A percentile compares a stretch with the other conserved stretches of the same genome.
These are phyloP conservation scores for Caranx ignobilis DNA, from an alignment of 2,113 vertebrate genomes.

Conservation along the genomic window DNA sequence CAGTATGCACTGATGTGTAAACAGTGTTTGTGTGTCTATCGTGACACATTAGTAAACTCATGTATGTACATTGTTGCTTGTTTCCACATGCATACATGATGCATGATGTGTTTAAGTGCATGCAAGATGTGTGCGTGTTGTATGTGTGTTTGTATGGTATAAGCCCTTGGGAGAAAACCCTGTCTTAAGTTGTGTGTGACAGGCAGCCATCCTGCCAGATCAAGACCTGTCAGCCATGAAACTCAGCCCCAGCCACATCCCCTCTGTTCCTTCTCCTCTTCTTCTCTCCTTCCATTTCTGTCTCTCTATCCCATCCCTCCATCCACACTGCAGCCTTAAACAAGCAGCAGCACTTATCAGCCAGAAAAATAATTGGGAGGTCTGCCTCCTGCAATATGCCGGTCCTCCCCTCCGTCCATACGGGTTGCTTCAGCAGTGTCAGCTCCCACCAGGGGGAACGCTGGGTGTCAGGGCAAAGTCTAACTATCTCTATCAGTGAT, in stretches of 20 bases:
- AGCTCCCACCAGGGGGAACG: conserved; percentile 77
- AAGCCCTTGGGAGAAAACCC: conserved; percentile 69
- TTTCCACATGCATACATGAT: conserved; percentile 52
- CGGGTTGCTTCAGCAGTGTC: conserved; percentile 77
- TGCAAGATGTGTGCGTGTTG: conserved; percentile 40
- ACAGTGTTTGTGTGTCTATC: not conserved
- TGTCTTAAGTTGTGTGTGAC: conserved; percentile 75
- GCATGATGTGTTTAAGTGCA: conserved; percentile 40
- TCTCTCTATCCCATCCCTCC: conserved; percentile 47
- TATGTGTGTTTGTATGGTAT: conserved; percentile 34
- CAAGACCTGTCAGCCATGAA: conserved; percentile 82
- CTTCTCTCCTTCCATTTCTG: conserved; percentile 24
- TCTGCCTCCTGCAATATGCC: conserved; percentile 77
- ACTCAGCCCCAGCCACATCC: conserved; percentile 53
- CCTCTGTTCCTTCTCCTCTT: conserved; percentile 4
- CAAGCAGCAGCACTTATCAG: conserved; percentile 81
- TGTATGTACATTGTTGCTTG: conserved; percentile 34
- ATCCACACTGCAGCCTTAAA: conserved; percentile 75
- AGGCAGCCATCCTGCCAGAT: conserved; percentile 80
- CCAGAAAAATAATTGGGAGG: conserved; percentile 86
- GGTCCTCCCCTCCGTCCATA: conserved; percentile 76
- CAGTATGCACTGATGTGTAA: conserved; percentile 18
- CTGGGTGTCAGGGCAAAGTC: conserved; percentile 51
- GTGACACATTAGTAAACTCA: conserved; percentile 24
- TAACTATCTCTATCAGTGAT: conserved; percentile 61